phyloP scores from a whole-genome alignment of 2,113 vertebrate genomes.

The crab-eating macaque (Macaca fascicularis) region DNA sequence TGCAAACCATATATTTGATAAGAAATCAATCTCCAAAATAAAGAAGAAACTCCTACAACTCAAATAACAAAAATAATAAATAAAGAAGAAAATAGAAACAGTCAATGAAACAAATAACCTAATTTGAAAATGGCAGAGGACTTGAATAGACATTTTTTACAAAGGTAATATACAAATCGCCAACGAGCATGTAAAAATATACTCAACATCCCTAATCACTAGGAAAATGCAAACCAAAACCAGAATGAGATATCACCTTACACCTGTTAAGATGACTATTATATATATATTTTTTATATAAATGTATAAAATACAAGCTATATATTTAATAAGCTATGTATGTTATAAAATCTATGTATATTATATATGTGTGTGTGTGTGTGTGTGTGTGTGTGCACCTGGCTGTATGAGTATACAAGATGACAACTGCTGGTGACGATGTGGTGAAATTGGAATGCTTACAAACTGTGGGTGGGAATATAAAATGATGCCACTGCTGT shows the following conservation, averaged over 20 bases:
- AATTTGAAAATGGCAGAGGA: not conserved
- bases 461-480: not conserved
- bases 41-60: not conserved
- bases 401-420: no score
- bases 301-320: not conserved
- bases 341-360: not conserved
- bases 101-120: not conserved
- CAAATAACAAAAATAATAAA: not conserved
- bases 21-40: not conserved
- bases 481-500: not conserved
- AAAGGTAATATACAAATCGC: not conserved
- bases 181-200: not conserved
- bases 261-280: not conserved
- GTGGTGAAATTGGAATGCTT: not conserved
- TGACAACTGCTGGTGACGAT: not conserved
- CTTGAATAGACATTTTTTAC: not conserved
- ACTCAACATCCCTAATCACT: not conserved
- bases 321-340: not conserved
- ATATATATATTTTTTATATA: not conserved
- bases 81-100: not conserved
- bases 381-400: no score
- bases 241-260: not conserved
- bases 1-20: not conserved
- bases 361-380: not conserved
- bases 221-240: not conserved